Conservation (phyloP, 1,140 invertebrate species). For the Heliconius hewitsoni region DNA sequence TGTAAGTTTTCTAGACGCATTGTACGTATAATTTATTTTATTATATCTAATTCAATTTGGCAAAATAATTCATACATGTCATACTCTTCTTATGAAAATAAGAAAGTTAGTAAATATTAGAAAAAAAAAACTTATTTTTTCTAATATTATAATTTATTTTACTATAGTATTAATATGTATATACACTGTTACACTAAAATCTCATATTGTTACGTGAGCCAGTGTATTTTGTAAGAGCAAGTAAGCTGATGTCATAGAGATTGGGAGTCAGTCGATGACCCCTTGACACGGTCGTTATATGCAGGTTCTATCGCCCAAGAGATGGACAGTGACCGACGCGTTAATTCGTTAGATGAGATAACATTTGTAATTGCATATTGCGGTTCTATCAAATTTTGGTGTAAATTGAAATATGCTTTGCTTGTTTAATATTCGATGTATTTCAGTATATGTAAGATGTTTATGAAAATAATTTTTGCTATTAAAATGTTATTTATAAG, state of each 20-base stretch:
- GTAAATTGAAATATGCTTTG: constrained; percentile 17
- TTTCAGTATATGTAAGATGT: not conserved
- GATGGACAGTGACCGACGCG: constrained; percentile 64
- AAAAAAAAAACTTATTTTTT: not conserved
- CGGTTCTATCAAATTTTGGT: constrained; percentile 24
- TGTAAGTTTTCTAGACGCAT: not conserved
- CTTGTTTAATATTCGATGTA: not conserved
- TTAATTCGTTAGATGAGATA: constrained; percentile 48
- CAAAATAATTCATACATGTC: not conserved
- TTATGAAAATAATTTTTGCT: too few relatives aligned
- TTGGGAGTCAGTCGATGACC: constrained; percentile 77
- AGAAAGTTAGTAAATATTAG: not conserved
- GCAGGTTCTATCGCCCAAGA: constrained; percentile 43
- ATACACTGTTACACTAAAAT: constrained; percentile 28
- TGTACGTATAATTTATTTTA: not conserved
- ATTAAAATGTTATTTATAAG: too few relatives aligned
- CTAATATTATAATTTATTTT: not conserved
- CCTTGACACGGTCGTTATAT: constrained; percentile 69
- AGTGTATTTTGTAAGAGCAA: constrained; percentile 77
- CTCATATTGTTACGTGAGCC: constrained; percentile 67
- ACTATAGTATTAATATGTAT: not conserved
- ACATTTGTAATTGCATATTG: constrained; percentile 39
- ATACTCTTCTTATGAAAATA: not conserved
- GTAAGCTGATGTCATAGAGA: constrained; percentile 75
- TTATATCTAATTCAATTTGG: not conserved